A percentile compares a stretch with the other conserved stretches of the same genome.
phyloP scores from a whole-genome alignment of 92 coral and sea anemone species.

The Muricea muricata region DNA sequence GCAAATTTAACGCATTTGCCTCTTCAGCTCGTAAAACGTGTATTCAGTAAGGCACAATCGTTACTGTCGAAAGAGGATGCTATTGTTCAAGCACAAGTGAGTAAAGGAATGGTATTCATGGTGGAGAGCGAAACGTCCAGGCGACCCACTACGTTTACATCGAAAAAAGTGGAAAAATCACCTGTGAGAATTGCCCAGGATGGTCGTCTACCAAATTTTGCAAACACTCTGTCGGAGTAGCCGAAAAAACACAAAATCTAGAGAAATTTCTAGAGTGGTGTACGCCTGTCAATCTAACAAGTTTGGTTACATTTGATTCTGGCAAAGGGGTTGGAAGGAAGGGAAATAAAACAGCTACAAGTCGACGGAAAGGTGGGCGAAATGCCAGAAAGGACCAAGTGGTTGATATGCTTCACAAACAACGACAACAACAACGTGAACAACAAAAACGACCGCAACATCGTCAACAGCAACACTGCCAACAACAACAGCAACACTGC shows the following conservation, averaged over 20 bases:
- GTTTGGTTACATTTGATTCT: not conserved
- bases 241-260: not conserved
- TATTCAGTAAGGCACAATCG: too few relatives aligned
- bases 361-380: conserved; percentile 1
- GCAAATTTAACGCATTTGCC: not conserved
- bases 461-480: too few relatives aligned
- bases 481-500: too few relatives aligned
- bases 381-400: not conserved
- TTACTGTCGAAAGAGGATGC: too few relatives aligned
- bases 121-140: too few relatives aligned
- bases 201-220: not conserved
- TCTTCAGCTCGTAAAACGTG: not conserved
- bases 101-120: too few relatives aligned
- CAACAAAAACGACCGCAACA: too few relatives aligned
- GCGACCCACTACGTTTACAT: too few relatives aligned
- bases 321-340: conserved; percentile 46
- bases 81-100: too few relatives aligned
- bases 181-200: not conserved
- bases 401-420: too few relatives aligned
- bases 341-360: conserved; percentile 29
- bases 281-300: not conserved
- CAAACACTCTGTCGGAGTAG: not conserved
- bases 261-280: not conserved
- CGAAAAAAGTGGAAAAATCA: not conserved
- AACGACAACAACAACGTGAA: too few relatives aligned